Percentiles rank a stretch among this genome's conserved stretches.
phyloP scores from a whole-genome alignment of 2,888 invertebrate genomes.

The Leuctra nigra region DNA sequence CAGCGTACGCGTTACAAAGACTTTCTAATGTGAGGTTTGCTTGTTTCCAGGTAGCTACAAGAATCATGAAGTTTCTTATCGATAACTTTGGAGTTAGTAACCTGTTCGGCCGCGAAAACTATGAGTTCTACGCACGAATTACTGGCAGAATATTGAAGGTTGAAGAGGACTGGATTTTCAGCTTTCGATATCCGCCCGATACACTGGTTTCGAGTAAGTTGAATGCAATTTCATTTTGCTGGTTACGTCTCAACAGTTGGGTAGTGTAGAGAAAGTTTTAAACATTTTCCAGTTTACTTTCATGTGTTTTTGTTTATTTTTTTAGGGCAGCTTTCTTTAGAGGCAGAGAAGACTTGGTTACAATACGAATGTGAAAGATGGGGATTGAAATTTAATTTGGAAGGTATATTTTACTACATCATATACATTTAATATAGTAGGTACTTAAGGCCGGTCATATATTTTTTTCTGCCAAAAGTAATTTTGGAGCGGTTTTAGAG shows the following conservation, averaged over 20 bases:
- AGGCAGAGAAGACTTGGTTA: slow-evolving; percentile 84
- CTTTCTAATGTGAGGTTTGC: no score
- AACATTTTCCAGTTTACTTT: not conserved
- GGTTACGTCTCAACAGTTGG: not conserved
- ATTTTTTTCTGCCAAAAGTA: no score
- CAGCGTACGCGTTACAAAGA: no score
- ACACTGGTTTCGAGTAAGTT: slow-evolving; percentile 47
- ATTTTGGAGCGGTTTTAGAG: no score
- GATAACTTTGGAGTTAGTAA: slow-evolving; percentile 95
- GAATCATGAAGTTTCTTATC: slow-evolving; percentile 94
- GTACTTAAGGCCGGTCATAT: no score
- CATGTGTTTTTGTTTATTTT: not conserved
- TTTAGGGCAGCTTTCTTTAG: slow-evolving; percentile 75
- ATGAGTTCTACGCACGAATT: slow-evolving; percentile 92
- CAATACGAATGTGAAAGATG: slow-evolving; percentile 85
- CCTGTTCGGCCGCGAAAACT: slow-evolving; percentile 89
- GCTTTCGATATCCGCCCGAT: slow-evolving; percentile 82
- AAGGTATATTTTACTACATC: slow-evolving; percentile 57
- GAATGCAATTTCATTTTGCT: not conserved
- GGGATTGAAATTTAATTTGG: slow-evolving; percentile 75
- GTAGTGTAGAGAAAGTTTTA: not conserved
- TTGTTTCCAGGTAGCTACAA: slow-evolving; percentile 74
- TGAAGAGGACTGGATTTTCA: slow-evolving; percentile 93
- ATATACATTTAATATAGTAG: no score
- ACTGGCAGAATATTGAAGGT: slow-evolving; percentile 88